phyloP scores from a whole-genome alignment of 2,113 vertebrate genomes.

The Hemichromis elongatus region DNA sequence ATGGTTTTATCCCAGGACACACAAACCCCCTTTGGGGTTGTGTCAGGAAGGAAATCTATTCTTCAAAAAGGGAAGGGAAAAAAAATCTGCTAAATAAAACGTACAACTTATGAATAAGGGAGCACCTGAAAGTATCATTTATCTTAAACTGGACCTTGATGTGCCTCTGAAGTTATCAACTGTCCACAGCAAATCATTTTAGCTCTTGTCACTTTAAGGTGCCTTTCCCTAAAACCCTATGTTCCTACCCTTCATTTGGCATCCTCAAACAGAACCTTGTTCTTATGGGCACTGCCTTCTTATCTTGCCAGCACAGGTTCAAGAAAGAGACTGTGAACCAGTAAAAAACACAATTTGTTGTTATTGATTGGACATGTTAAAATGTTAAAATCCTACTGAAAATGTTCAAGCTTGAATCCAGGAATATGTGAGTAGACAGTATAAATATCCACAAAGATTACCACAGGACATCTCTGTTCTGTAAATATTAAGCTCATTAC shows the following conservation, averaged over 20 bases:
- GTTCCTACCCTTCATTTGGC: background rate
- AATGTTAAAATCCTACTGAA: background rate
- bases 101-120: background rate
- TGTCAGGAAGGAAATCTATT: background rate
- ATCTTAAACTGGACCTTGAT: background rate
- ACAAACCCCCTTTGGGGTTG: background rate
- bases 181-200: background rate
- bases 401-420: background rate
- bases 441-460: background rate
- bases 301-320: background rate
- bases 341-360: background rate
- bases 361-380: background rate
- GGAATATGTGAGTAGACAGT: background rate
- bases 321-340: background rate
- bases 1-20: background rate
- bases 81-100: background rate
- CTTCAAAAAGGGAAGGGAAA: background rate
- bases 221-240: background rate
- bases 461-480: background rate
- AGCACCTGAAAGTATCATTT: background rate
- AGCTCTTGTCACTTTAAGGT: background rate
- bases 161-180: background rate
- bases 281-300: background rate
- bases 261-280: background rate
- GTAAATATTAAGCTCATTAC: background rate